A percentile compares a stretch with the other conserved stretches of the same genome.
phyloP scores from a whole-genome alignment of 1,140 invertebrate species.

The Grapholita molesta region DNA sequence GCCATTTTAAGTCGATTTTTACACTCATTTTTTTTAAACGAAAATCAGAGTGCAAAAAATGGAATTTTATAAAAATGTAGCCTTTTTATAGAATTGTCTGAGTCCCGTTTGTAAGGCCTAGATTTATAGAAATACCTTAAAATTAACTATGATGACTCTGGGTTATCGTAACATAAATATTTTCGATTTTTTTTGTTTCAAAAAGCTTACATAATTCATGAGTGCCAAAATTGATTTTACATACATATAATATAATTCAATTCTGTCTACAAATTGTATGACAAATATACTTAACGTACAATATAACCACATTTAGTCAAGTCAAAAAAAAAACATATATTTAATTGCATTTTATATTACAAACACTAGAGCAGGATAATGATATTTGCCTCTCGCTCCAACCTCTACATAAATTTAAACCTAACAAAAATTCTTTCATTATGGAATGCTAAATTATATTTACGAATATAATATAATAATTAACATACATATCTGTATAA shows the following conservation, averaged over 20 bases:
- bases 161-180: background rate
- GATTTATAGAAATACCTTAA: background rate
- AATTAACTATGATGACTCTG: background rate
- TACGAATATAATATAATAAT: background rate
- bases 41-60: too few relatives aligned
- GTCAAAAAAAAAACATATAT: background rate
- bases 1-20: too few relatives aligned
- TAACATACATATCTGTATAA: slow-evolving; percentile 5
- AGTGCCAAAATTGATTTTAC: too few relatives aligned
- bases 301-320: too few relatives aligned
- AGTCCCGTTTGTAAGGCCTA: background rate
- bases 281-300: background rate
- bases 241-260: background rate
- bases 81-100: too few relatives aligned
- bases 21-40: too few relatives aligned
- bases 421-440: background rate
- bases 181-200: background rate
- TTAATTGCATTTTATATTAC: background rate
- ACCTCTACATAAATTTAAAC: background rate
- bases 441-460: background rate
- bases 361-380: background rate
- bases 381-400: background rate
- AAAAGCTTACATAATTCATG: background rate
- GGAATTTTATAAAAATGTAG: too few relatives aligned
- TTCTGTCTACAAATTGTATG: background rate